Percentiles rank a stretch among this genome's conserved stretches.
phyloP scores from a whole-genome alignment of 2,888 invertebrate species.

The Arrhopalites spinosus region DNA sequence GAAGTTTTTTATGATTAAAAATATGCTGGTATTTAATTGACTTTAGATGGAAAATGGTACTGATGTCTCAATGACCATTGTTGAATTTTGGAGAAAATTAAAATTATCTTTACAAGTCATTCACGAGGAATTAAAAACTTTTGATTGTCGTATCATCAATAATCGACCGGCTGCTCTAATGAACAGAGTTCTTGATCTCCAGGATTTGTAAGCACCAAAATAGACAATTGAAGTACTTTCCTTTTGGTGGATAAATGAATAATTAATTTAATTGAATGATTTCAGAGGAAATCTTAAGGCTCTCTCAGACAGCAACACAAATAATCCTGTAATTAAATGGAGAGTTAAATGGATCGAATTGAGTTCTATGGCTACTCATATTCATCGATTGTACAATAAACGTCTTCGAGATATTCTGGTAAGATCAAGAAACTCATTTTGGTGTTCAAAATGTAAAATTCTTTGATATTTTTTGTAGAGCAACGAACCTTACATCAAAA shows the following conservation, averaged over 20 bases:
- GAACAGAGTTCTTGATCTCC: conserved; percentile 37
- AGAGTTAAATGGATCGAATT: conserved; percentile 39
- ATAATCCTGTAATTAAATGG: conserved; percentile 30
- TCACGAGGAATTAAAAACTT: conserved; percentile 25
- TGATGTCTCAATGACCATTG: background rate
- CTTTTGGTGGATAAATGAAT: too few relatives aligned
- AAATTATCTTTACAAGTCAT: conserved; percentile 11
- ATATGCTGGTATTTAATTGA: too few relatives aligned
- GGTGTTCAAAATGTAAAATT: conserved; percentile 5
- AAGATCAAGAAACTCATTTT: background rate
- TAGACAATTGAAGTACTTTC: too few relatives aligned
- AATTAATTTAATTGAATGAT: background rate
- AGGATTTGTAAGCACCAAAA: conserved; percentile 29
- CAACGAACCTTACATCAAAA: conserved; percentile 39
- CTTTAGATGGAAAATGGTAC: background rate
- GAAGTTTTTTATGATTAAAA: background rate
- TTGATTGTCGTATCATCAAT: conserved; percentile 29
- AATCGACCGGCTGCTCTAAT: conserved; percentile 29
- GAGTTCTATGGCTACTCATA: conserved; percentile 37
- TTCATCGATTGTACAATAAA: conserved; percentile 40
- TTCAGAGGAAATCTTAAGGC: conserved; percentile 23
- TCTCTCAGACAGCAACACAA: conserved; percentile 16
- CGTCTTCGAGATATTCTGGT: conserved; percentile 40
- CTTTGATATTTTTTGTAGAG: conserved; percentile 13
- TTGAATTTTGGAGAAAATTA: conserved; percentile 22